Base-by-base conservation (phyloP, 2,888 invertebrate genomes). In the Timandra comae region DNA sequence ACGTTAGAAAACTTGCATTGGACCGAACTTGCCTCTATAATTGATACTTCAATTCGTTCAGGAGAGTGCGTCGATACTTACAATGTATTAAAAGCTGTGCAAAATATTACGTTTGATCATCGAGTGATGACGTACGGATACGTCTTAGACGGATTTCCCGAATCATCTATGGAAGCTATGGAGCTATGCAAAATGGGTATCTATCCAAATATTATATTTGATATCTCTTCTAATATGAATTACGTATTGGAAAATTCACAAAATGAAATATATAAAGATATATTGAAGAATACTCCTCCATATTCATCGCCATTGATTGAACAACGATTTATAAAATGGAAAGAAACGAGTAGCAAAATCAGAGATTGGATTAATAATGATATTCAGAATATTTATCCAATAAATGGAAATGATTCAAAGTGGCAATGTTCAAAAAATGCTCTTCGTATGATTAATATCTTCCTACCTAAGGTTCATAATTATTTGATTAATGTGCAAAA, bases 71-170 rank as follows among this genome's bases (percentile, higher is more conserved):
- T 88, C 20, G 65, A 75, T 3, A 63, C 63, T 25, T 80, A 87
- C 43, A 63, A 82, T 38, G 56, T 88, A 10, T 72, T 88, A 19
- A 76, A 78, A 50, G 84, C 88, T 23, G 73, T 91, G 7, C 87
- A 89, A 59, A 81, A 84, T 25, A 68, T 78, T 21, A 63, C 78
- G 21, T 76, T 87, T 29, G 86, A 88, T 61, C 68, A 78, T 30
- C 74, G 74, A 30, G 68, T 76, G 6, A 51, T 71, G 2, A 84
- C 88, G 1, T 85, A 87, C 49, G 91, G 91, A n/a, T 80, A 86
- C 52, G 63, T 91, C 7, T 75, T 89, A 32, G 91, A 91, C 55
- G 91, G 90, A 1, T 88, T 90, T 61, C 91, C 90, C 3, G 71
- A 77, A 33, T 70, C 67, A 11, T 65, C 81, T n/a, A 54, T 70